phyloP scores from a whole-genome alignment of 2,797 vertebrate genomes.

The Chelmon rostratus region DNA sequence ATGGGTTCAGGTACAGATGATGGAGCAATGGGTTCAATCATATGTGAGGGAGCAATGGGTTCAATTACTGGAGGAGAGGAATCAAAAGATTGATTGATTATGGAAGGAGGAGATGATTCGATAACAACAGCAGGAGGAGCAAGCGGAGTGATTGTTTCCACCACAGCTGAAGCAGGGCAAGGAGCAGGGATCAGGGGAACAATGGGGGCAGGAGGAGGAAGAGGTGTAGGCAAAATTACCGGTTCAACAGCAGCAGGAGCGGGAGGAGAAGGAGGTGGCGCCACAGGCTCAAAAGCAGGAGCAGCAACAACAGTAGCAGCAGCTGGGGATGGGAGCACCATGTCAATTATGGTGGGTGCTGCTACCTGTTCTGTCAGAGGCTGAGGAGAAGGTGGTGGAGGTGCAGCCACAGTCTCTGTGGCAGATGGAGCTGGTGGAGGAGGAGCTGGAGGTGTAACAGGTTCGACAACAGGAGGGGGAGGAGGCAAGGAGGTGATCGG shows the following conservation, averaged over 20 bases:
- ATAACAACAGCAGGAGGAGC: constrained; percentile 49
- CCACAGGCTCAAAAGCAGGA: constrained; percentile 66
- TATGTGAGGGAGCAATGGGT: constrained; percentile 47
- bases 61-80: constrained; percentile 51
- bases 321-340: constrained; percentile 59
- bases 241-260: constrained; percentile 52
- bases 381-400: constrained; percentile 57
- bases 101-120: constrained; percentile 58
- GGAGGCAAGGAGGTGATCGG: constrained; percentile 73
- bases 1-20: constrained; percentile 52
- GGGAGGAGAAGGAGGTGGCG: constrained; percentile 39
- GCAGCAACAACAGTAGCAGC: constrained; percentile 45
- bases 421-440: constrained; percentile 51
- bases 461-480: constrained; percentile 59
- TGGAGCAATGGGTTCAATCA: constrained; percentile 63
- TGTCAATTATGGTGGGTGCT: constrained; percentile 66
- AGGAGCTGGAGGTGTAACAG: constrained; percentile 64
- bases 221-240: constrained; percentile 44
- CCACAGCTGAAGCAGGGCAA: constrained; percentile 35
- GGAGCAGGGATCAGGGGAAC: constrained; percentile 38
- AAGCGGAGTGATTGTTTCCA: constrained; percentile 51
- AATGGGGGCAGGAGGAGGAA: constrained; percentile 43
- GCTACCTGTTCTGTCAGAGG: constrained; percentile 76
- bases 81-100: constrained; percentile 46
- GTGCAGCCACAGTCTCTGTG: constrained; percentile 59